Percentiles rank a stretch among this genome's conserved stretches.
Evolutionary conservation across 64 coral and sea anemone species (phyloP).

Genomic region (Dendronephthya gigantea): DNA sequence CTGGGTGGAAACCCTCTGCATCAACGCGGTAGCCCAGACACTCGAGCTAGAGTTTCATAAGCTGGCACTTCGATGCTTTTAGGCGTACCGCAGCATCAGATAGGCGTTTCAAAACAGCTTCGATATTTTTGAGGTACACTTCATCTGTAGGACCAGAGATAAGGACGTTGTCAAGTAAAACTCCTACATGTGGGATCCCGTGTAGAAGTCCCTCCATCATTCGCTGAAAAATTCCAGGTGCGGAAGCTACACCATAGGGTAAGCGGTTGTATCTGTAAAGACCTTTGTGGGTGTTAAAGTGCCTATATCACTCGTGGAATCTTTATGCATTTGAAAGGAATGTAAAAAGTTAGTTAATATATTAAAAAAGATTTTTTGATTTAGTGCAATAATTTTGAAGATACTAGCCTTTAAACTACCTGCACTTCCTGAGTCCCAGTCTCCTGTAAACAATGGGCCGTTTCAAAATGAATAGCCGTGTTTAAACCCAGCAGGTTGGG

Average conservation of each 20-base stretch:
- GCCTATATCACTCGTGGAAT: no score
- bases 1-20: constrained; percentile 22
- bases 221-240: constrained; percentile 10
- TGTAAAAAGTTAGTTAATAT: no score
- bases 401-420: no score
- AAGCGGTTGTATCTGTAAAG: no score
- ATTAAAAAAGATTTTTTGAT: no score
- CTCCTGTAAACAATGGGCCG: no score
- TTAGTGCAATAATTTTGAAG: no score
- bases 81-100: constrained; percentile 31
- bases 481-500: no score
- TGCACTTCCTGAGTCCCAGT: no score
- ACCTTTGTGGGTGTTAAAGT: no score
- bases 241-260: not conserved
- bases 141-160: constrained; percentile 20
- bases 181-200: constrained; percentile 17
- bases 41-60: constrained; percentile 32
- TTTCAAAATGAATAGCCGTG: no score
- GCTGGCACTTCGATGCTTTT: constrained; percentile 29
- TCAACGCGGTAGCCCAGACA: constrained; percentile 31
- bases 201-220: constrained; percentile 21
- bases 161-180: constrained; percentile 10
- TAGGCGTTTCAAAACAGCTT: constrained; percentile 36
- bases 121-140: constrained; percentile 22
- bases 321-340: no score